Evolutionary conservation across 1,140 invertebrate genomes (phyloP), one percentile per base, ranked within the genome.

Genomic region (Cotesia vestalis): DNA sequence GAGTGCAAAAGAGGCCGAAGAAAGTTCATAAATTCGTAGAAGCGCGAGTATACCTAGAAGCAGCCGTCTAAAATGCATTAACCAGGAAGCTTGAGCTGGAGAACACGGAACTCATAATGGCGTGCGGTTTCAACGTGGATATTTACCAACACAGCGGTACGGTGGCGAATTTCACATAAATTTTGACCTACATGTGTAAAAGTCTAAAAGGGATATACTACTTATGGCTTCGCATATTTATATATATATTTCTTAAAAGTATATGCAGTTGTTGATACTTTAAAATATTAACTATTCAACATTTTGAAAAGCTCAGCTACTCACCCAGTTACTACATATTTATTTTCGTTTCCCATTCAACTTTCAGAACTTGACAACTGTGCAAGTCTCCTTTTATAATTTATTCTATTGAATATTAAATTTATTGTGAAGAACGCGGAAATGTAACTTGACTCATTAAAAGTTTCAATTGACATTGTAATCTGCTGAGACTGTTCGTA

Each of bases 1-100:
- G 67, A 73, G 72, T 73, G 67, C 72, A 67, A 69, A 73, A 72
- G 71, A 64, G 71, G 59, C 67, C 52, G 55, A 66, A 66, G 72
- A 78, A 81, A 74, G 71, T 74, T 67, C 76, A 79, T 79, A 78
- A 79, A 81, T 78, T 79, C 55, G 72, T 76, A 69, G 66, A 60
- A 40, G 61, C 20, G 40, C 9, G 14, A 62, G 64, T 35, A 34
- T 46, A 46, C 69, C 57, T 14, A 36, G 36, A 63, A 64, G 57
- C 53, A 51, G 68, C 71, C 69, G 73, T 74, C 72, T 77, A 72
- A 77, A 78, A 79, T 78, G 74, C 77, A 79, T 79, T 77, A 81
- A 77, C 75, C 70, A 70, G 71, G 64, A 63, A 74, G 73, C 69
- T 68, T 20, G 59, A 71, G 63, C 40, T 61, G 69, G 53, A 68